phyloP scores from a whole-genome alignment of 2,113 vertebrate genomes.

The Sinosuthora webbiana region DNA sequence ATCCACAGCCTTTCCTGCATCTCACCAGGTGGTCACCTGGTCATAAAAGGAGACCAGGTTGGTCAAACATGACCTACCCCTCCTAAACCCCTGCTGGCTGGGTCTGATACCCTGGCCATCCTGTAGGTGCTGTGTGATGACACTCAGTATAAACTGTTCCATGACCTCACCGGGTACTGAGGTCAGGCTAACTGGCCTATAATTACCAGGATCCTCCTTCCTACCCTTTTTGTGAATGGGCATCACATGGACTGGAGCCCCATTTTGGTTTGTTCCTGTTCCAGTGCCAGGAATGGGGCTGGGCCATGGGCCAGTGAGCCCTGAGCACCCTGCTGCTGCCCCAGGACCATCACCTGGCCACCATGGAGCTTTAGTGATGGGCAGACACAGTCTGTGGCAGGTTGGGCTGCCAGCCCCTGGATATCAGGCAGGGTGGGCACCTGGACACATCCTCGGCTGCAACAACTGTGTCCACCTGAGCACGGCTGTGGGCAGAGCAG shows the following conservation, averaged over 20 bases:
- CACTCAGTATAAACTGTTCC: background rate
- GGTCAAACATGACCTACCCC: background rate
- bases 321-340: background rate
- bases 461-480: background rate
- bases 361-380: background rate
- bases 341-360: too few species aligned
- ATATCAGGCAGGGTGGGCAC: background rate
- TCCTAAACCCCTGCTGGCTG: background rate
- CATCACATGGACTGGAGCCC: background rate
- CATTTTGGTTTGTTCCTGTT: background rate
- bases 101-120: background rate
- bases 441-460: background rate
- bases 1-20: background rate
- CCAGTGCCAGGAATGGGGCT: background rate
- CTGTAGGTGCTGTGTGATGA: background rate
- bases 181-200: background rate
- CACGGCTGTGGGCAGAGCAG: accelerated
- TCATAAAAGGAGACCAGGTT: background rate
- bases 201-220: background rate
- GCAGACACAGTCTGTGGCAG: accelerated
- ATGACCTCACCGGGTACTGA: background rate
- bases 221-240: background rate
- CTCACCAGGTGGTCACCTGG: background rate
- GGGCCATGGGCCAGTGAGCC: accelerated
- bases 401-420: background rate